phyloP scores from a whole-genome alignment of 2,113 vertebrate species.

The Odontesthes bonariensis region DNA sequence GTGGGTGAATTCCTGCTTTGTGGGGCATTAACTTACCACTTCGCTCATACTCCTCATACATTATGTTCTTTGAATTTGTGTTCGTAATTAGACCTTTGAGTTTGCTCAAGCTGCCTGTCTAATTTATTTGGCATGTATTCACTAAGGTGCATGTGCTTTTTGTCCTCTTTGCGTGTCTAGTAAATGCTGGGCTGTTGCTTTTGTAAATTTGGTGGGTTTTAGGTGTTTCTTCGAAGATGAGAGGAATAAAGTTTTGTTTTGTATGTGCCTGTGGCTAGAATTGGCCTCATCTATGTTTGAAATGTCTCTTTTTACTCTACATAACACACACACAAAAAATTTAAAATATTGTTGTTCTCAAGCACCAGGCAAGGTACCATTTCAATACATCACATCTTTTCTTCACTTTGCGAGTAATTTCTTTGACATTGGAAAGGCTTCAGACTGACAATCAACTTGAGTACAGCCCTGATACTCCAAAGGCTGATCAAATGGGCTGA shows the following conservation, averaged over 20 bases:
- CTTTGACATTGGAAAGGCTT: slow-evolving; percentile 56
- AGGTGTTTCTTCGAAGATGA: neutral
- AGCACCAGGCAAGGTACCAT: slow-evolving; percentile 26
- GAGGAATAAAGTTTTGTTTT: slow-evolving; percentile 39
- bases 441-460: slow-evolving; percentile 47
- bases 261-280: slow-evolving; percentile 40
- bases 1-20: slow-evolving; percentile 67
- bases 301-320: slow-evolving; percentile 44
- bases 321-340: slow-evolving; percentile 56
- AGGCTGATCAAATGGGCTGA: slow-evolving; percentile 63
- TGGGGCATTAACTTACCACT: slow-evolving; percentile 60
- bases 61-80: slow-evolving; percentile 81
- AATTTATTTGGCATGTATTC: slow-evolving; percentile 64
- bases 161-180: slow-evolving; percentile 32
- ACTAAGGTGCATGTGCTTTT: slow-evolving; percentile 31
- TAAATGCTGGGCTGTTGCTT: slow-evolving; percentile 33
- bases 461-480: slow-evolving; percentile 16
- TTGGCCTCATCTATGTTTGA: slow-evolving; percentile 29
- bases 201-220: neutral
- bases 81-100: slow-evolving; percentile 73
- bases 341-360: slow-evolving; percentile 6
- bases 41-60: slow-evolving; percentile 73
- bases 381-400: slow-evolving; percentile 30
- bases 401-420: slow-evolving; percentile 31
- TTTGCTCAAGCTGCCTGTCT: slow-evolving; percentile 62